Evolutionary conservation across 2,888 invertebrate species (phyloP).

Genomic region (Orchestes rusci): DNA sequence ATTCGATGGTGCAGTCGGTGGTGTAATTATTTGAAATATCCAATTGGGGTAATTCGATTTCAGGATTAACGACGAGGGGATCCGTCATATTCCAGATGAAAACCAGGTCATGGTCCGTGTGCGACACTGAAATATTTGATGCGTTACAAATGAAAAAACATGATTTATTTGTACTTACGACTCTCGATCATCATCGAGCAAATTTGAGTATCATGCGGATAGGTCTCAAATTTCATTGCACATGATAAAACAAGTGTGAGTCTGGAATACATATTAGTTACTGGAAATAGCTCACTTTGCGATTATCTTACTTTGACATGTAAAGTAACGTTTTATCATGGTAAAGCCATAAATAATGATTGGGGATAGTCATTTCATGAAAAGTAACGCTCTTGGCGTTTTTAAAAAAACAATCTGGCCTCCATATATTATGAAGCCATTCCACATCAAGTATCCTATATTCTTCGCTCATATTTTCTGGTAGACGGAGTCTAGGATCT

Average conservation of each 20-base stretch:
- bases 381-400: slow-evolving; percentile 89
- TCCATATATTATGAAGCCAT: slow-evolving; percentile 86
- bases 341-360: slow-evolving; percentile 87
- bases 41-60: slow-evolving; percentile 82
- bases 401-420: slow-evolving; percentile 90
- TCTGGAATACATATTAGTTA: slow-evolving; percentile 44
- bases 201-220: slow-evolving; percentile 89
- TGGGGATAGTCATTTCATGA: slow-evolving; percentile 91
- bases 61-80: slow-evolving; percentile 79
- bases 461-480: slow-evolving; percentile 91
- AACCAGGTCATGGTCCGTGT: slow-evolving; percentile 81
- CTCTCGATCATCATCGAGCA: slow-evolving; percentile 94
- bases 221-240: slow-evolving; percentile 90
- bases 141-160: background rate
- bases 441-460: slow-evolving; percentile 84
- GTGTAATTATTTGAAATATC: slow-evolving; percentile 83
- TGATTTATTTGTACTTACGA: slow-evolving; percentile 56
- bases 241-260: slow-evolving; percentile 84
- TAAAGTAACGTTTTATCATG: slow-evolving; percentile 87
- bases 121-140: slow-evolving; percentile 59
- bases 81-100: slow-evolving; percentile 87
- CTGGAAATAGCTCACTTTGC: no score
- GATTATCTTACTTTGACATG: slow-evolving; percentile 76
- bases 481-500: slow-evolving; percentile 77
- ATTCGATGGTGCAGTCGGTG: slow-evolving; percentile 80